Evolutionary conservation across 2,888 invertebrate species (phyloP).

Genomic region (Epiblema foenella): DNA sequence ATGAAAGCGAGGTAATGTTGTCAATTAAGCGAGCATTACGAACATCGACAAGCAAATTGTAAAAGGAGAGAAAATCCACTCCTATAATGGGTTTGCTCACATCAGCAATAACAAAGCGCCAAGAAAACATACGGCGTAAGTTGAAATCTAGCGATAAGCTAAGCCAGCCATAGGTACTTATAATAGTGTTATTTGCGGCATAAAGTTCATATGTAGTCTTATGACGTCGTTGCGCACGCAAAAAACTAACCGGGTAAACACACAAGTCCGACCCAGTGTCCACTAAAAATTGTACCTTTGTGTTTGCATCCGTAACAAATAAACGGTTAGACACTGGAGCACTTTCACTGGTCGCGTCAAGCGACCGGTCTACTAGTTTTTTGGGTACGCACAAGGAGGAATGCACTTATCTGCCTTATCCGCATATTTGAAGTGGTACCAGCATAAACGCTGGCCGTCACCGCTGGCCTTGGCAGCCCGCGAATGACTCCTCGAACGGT

Average conservation of each 20-base stretch:
- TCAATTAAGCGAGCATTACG: constrained; percentile 34
- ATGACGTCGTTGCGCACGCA: constrained; percentile 10
- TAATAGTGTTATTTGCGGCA: neutral
- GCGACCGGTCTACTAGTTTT: too few relatives aligned
- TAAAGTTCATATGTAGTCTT: constrained; percentile 12
- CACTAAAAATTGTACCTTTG: too few relatives aligned
- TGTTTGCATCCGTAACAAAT: too few relatives aligned
- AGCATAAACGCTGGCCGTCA: neutral
- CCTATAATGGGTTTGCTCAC: constrained; percentile 32
- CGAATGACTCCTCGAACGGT: neutral
- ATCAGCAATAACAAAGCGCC: constrained; percentile 24
- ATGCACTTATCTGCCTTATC: constrained; percentile 17
- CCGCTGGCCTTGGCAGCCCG: neutral
- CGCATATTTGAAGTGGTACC: neutral
- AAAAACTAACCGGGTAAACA: too few relatives aligned
- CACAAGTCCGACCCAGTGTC: too few relatives aligned
- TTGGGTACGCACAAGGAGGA: too few relatives aligned
- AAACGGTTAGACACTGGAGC: too few relatives aligned
- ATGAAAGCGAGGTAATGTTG: neutral
- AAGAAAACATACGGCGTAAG: constrained; percentile 4
- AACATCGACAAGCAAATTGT: constrained; percentile 17
- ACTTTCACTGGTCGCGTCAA: too few relatives aligned
- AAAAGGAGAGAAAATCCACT: neutral
- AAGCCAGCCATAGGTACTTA: constrained; percentile 14
- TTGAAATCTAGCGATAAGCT: constrained; percentile 12